Conservation (phyloP, 2,888 invertebrate genomes). For the Leucophora obtusa region DNA sequence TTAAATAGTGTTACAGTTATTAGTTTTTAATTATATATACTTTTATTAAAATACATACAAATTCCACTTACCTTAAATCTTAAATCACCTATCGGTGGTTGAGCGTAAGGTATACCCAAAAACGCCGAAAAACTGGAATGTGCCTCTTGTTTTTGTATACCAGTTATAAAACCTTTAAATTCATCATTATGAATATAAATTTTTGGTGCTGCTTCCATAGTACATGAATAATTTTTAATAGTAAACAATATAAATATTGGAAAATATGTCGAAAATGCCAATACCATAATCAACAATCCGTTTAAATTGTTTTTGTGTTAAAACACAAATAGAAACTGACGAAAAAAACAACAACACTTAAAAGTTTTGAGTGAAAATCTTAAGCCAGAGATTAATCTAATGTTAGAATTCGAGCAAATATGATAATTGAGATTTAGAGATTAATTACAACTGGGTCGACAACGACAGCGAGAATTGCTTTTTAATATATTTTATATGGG, state of each 20-base stretch:
- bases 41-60: too few relatives aligned
- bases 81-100: conserved; percentile 77
- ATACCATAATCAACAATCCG: background rate
- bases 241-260: conserved; percentile 11
- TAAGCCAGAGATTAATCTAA: background rate
- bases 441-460: too few relatives aligned
- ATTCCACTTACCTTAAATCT: conserved; percentile 68
- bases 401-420: background rate
- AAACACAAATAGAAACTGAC: conserved; percentile 11
- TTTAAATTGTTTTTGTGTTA: background rate
- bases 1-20: too few relatives aligned
- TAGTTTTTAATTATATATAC: too few relatives aligned
- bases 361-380: background rate
- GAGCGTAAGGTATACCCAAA: conserved; percentile 69
- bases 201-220: background rate
- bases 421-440: too few relatives aligned
- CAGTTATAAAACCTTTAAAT: conserved; percentile 43
- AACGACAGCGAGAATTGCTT: too few relatives aligned
- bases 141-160: conserved; percentile 49
- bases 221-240: background rate
- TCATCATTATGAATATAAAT: conserved; percentile 48
- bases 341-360: background rate
- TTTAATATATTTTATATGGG: too few relatives aligned
- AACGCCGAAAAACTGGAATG: conserved; percentile 64
- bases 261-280: background rate